A percentile compares a stretch with the other conserved stretches of the same genome.
phyloP scores from a whole-genome alignment of 37 sponge, comb jelly and placozoan genomes.

The Geodia barretti region DNA sequence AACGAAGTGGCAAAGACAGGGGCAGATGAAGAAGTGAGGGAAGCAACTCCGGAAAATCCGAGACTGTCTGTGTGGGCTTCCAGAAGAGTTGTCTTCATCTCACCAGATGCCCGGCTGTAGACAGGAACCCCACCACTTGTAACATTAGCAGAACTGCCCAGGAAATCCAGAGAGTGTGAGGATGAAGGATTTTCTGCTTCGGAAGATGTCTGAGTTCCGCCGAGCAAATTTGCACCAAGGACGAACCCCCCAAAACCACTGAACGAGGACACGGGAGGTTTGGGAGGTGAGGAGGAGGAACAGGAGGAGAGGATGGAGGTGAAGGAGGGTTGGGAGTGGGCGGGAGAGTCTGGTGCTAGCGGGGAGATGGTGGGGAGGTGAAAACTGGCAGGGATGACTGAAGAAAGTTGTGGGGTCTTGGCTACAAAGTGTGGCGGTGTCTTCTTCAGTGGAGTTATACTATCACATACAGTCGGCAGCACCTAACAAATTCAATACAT shows the following conservation, averaged over 20 bases:
- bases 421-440: conserved; percentile 15
- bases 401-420: neutral
- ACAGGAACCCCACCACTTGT: no score
- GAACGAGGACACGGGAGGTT: neutral
- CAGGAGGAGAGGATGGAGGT: neutral
- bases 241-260: neutral
- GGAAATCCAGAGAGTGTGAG: no score
- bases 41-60: neutral
- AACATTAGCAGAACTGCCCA: no score
- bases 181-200: no score
- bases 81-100: neutral
- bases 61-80: no score
- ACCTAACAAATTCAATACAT: no score
- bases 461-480: neutral
- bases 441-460: conserved; percentile 52
- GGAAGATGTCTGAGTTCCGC: neutral
- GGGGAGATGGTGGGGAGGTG: neutral
- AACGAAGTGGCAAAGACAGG: neutral
- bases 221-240: neutral
- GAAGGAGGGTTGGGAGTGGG: conserved; percentile 11
- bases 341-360: conserved; percentile 27
- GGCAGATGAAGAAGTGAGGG: neutral
- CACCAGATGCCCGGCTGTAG: neutral
- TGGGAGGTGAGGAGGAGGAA: neutral
- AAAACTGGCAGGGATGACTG: neutral